A percentile compares a stretch with the other conserved stretches of the same genome.
phyloP scores from a whole-genome alignment of 92 coral and sea anemone species.

The Phenganax stokvisi region DNA sequence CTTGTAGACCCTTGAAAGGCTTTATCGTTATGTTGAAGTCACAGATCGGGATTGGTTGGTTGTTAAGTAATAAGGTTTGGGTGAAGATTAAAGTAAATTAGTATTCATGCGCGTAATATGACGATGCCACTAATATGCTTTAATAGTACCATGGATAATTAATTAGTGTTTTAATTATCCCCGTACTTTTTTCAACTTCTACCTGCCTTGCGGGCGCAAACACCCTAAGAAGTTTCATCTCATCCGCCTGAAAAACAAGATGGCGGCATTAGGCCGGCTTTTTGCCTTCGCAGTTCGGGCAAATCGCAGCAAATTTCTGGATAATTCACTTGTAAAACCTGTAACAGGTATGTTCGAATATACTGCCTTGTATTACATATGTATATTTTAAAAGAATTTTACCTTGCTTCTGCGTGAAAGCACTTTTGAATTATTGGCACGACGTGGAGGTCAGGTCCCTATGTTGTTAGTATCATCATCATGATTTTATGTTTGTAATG shows the following conservation, averaged over 20 bases:
- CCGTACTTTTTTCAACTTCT: not conserved
- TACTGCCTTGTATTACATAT: not conserved
- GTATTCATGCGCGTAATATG: too few species aligned
- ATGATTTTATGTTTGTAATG: not conserved
- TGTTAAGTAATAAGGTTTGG: too few species aligned
- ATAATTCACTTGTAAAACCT: conserved; percentile 8
- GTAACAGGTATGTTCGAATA: not conserved
- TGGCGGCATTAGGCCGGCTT: conserved; percentile 32
- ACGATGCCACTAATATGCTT: too few species aligned
- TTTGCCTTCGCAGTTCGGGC: conserved; percentile 3
- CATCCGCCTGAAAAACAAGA: not conserved
- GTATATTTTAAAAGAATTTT: not conserved
- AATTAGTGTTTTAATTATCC: too few species aligned
- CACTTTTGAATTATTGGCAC: too few species aligned
- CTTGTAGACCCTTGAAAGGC: too few species aligned
- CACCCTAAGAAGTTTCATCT: not conserved
- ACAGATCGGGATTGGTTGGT: too few species aligned
- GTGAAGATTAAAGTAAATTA: too few species aligned
- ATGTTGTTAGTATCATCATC: not conserved
- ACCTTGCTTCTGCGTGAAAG: too few species aligned
- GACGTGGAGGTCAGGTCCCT: too few species aligned
- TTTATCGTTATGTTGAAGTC: too few species aligned
- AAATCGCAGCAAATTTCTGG: conserved; percentile 14
- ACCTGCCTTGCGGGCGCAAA: not conserved
- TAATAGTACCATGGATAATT: too few species aligned